Conservation (phyloP, 2,888 invertebrate species). For the Drosophila nr. medialis region DNA sequence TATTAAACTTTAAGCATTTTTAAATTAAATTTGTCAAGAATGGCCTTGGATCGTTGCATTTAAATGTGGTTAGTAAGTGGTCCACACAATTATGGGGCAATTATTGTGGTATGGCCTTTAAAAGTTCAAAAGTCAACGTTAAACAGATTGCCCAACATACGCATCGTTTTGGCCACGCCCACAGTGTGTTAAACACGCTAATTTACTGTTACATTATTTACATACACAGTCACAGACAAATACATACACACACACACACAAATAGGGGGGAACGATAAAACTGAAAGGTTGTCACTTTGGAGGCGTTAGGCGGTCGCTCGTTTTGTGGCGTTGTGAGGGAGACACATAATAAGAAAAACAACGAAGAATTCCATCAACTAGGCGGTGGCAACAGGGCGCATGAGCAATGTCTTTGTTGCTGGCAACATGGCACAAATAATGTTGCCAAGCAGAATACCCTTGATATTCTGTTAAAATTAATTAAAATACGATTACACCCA, state of each 20-base stretch:
- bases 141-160: slow-evolving; percentile 70
- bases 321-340: slow-evolving; percentile 29
- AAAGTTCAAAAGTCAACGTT: slow-evolving; percentile 62
- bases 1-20: background rate
- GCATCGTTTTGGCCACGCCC: slow-evolving; percentile 73
- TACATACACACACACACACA: slow-evolving; percentile 19
- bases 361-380: slow-evolving; percentile 58
- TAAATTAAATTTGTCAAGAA: background rate
- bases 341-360: slow-evolving; percentile 60
- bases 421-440: slow-evolving; percentile 63
- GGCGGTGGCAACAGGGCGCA: slow-evolving; percentile 68
- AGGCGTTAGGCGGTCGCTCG: slow-evolving; percentile 72
- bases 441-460: slow-evolving; percentile 41
- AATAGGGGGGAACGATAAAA: slow-evolving; percentile 59
- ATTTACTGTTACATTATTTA: slow-evolving; percentile 81
- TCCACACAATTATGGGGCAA: slow-evolving; percentile 17
- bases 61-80: slow-evolving; percentile 2
- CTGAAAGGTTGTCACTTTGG: slow-evolving; percentile 80
- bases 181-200: slow-evolving; percentile 76
- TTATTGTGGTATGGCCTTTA: slow-evolving; percentile 37
- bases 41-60: slow-evolving; percentile 6
- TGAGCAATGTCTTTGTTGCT: slow-evolving; percentile 65
- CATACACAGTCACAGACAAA: slow-evolving; percentile 50
- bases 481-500: background rate
- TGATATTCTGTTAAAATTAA: background rate